A percentile compares a stretch with the other conserved stretches of the same genome.
These are phyloP conservation scores for Glyphotaelius pellucidus DNA, from an alignment of 2,888 invertebrate genomes.

Conservation along the genomic window DNA sequence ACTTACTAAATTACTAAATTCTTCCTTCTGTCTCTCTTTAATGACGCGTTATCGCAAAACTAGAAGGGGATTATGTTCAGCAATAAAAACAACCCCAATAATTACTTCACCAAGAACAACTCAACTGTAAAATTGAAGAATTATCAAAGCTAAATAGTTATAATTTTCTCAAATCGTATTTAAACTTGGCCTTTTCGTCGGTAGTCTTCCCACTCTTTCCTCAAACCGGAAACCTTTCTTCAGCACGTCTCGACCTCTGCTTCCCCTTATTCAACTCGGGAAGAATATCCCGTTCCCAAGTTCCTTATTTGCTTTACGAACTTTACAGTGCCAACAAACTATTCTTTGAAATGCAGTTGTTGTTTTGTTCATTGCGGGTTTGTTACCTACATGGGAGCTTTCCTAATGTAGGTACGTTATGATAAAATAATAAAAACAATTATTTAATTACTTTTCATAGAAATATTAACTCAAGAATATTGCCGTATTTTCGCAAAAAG, in stretches of 20 bases:
- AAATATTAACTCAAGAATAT: neutral
- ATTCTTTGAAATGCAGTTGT: slow-evolving; percentile 10
- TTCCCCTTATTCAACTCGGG: neutral
- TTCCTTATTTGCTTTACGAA: slow-evolving; percentile 5
- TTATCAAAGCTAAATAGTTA: neutral
- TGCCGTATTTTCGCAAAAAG: neutral
- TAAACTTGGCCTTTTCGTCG: neutral
- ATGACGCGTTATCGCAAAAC: neutral
- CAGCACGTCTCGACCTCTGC: neutral
- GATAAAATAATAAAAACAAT: neutral
- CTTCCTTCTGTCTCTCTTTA: neutral
- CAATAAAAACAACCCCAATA: neutral
- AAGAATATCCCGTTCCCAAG: neutral
- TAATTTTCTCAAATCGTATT: neutral
- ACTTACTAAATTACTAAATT: no score
- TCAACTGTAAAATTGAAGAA: neutral
- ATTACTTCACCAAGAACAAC: neutral
- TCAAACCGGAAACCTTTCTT: neutral
- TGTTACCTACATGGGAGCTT: neutral
- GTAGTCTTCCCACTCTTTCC: neutral
- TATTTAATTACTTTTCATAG: no score
- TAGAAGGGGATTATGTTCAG: neutral
- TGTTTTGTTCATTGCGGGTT: neutral
- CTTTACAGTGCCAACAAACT: slow-evolving; percentile 10
- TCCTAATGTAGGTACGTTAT: neutral